Evolutionary conservation across 2,113 vertebrate species (phyloP).

Genomic region (Echinops telfairi): DNA sequence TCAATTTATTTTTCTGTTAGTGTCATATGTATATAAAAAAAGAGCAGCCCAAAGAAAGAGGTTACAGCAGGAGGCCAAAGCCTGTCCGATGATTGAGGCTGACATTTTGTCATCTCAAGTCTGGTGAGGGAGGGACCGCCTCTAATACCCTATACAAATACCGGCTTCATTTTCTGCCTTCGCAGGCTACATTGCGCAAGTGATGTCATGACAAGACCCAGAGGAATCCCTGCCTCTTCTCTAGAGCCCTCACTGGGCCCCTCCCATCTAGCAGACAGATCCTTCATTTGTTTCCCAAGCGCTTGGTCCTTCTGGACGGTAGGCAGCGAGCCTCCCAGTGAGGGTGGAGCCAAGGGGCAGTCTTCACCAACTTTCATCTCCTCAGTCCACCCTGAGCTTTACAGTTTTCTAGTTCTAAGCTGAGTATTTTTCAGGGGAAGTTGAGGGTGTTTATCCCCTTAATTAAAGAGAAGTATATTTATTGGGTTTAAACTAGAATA

Average conservation of each 20-base stretch:
- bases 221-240: constrained; percentile 75
- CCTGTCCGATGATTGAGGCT: constrained; percentile 82
- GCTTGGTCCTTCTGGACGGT: background rate
- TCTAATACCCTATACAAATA: constrained; percentile 83
- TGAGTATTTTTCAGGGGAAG: background rate
- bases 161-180: constrained; percentile 81
- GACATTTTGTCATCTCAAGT: constrained; percentile 85
- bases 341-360: background rate
- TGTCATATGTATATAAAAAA: constrained; percentile 85
- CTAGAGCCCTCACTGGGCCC: constrained; percentile 16
- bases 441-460: background rate
- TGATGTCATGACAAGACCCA: constrained; percentile 80
- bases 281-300: constrained; percentile 69
- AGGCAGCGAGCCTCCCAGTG: fast-evolving
- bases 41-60: constrained; percentile 82
- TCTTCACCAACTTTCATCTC: background rate
- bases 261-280: constrained; percentile 19
- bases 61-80: constrained; percentile 82
- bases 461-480: constrained; percentile 11
- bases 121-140: background rate
- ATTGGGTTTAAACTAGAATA: background rate
- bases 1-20: constrained; percentile 91
- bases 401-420: background rate
- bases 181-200: constrained; percentile 73
- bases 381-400: background rate